Percentiles rank a stretch among this genome's conserved stretches.
Conservation (phyloP, 2,113 vertebrate species). For the Perca schrenkii region DNA sequence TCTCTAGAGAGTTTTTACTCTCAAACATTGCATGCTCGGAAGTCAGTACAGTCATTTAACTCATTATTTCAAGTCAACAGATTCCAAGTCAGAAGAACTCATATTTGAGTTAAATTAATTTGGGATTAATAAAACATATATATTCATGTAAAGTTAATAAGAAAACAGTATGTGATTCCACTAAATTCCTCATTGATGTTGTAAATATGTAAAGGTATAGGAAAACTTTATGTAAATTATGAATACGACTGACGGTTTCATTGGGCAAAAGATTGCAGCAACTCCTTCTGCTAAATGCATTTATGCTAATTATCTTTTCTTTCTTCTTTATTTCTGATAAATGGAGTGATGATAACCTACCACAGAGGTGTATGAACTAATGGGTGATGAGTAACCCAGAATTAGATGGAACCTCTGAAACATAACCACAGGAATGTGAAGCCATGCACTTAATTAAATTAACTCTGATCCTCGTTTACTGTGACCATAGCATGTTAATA, state of each 20-base stretch:
- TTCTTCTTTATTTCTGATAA: slow-evolving; percentile 1
- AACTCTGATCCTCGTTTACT: slow-evolving; percentile 70
- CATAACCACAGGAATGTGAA: slow-evolving; percentile 63
- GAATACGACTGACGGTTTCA: background rate
- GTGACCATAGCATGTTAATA: slow-evolving; percentile 70
- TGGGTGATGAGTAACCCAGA: slow-evolving; percentile 53
- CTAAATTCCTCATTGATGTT: background rate
- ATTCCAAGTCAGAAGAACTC: background rate
- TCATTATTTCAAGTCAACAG: background rate
- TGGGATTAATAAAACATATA: background rate
- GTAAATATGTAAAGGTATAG: background rate
- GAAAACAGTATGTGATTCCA: background rate
- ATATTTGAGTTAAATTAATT: background rate
- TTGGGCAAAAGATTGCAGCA: slow-evolving; percentile 35
- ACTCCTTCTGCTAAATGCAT: slow-evolving; percentile 12
- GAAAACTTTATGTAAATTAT: background rate
- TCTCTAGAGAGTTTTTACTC: background rate
- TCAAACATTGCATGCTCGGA: background rate
- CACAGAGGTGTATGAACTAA: slow-evolving; percentile 49
- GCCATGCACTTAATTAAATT: slow-evolving; percentile 80
- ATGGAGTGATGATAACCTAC: slow-evolving; percentile 54
- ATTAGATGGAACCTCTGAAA: slow-evolving; percentile 66
- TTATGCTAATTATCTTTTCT: slow-evolving; percentile 51
- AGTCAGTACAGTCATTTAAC: background rate
- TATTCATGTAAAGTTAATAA: background rate